Percentiles rank a stretch among this genome's conserved stretches.
phyloP scores from a whole-genome alignment of 2,113 vertebrate species.

The Passer domesticus region DNA sequence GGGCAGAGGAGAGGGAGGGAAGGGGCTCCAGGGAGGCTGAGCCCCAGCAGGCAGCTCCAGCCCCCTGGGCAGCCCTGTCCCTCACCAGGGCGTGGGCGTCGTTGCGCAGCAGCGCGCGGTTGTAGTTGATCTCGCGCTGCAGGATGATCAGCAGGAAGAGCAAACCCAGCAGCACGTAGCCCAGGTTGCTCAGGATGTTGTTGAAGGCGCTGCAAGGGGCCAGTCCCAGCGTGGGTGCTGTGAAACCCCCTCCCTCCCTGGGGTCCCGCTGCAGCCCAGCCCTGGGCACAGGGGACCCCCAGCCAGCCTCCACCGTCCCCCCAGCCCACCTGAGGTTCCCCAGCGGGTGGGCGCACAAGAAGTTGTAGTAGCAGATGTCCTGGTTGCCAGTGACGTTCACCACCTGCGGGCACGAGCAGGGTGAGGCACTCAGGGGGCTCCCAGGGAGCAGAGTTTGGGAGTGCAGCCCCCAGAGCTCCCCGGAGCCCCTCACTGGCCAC shows the following conservation, averaged over 20 bases:
- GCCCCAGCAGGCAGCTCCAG: not conserved
- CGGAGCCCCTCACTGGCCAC: not conserved
- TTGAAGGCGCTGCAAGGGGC: conserved; percentile 73
- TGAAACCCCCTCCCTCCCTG: accelerated
- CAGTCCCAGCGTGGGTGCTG: accelerated
- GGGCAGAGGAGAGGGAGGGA: not conserved
- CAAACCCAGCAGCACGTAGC: conserved; percentile 93
- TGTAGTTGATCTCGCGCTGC: conserved; percentile 89
- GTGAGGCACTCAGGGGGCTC: not conserved
- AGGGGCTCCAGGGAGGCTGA: not conserved
- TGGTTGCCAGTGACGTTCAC: conserved; percentile 97
- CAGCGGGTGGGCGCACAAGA: conserved; percentile 93
- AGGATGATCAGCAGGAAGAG: conserved; percentile 94
- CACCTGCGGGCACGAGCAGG: conserved; percentile 70
- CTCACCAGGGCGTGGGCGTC: conserved; percentile 83
- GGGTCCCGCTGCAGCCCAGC: not conserved
- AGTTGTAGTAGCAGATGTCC: conserved; percentile 99
- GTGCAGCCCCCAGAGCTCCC: not conserved
- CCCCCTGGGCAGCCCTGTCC: accelerated
- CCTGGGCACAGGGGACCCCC: not conserved
- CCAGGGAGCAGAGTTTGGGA: accelerated
- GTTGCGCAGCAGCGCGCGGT: conserved; percentile 82
- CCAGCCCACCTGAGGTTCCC: conserved; percentile 87
- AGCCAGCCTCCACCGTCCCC: accelerated
- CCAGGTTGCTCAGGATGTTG: conserved; percentile 97